phyloP scores from a whole-genome alignment of 2,888 invertebrate species.

The Tolmerus cingulatus region DNA sequence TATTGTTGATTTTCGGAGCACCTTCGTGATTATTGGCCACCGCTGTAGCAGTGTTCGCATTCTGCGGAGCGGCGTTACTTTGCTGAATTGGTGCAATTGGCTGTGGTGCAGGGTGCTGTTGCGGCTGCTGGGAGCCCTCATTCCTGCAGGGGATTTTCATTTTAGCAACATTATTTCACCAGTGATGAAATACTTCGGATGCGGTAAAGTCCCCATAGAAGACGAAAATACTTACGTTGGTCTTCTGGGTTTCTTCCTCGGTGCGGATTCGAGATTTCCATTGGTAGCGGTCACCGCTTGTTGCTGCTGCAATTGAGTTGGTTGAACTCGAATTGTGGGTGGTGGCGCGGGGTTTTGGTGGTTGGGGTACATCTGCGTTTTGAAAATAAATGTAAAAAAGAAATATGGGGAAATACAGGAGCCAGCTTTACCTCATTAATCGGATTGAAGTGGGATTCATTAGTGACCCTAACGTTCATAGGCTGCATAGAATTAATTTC shows the following conservation, averaged over 20 bases:
- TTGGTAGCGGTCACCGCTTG: slow-evolving; percentile 57
- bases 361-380: slow-evolving; percentile 57
- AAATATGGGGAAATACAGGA: neutral
- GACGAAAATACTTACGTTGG: slow-evolving; percentile 72
- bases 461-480: slow-evolving; percentile 55
- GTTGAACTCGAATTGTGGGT: neutral
- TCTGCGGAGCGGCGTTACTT: slow-evolving; percentile 7
- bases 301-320: slow-evolving; percentile 46
- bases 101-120: slow-evolving; percentile 27
- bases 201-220: too few species aligned
- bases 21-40: neutral
- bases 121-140: slow-evolving; percentile 53
- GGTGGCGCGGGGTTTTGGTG: slow-evolving; percentile 52
- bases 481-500: slow-evolving; percentile 52
- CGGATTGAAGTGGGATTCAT: slow-evolving; percentile 61
- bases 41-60: neutral
- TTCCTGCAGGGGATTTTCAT: slow-evolving; percentile 53
- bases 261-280: slow-evolving; percentile 67
- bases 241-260: slow-evolving; percentile 91
- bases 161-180: neutral
- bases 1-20: slow-evolving; percentile 12
- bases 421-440: slow-evolving; percentile 58
- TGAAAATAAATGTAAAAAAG: neutral
- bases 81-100: neutral
- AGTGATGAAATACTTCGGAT: neutral